phyloP scores from a whole-genome alignment of 2,888 invertebrate genomes.

The Leptinotarsa tumamoca region DNA sequence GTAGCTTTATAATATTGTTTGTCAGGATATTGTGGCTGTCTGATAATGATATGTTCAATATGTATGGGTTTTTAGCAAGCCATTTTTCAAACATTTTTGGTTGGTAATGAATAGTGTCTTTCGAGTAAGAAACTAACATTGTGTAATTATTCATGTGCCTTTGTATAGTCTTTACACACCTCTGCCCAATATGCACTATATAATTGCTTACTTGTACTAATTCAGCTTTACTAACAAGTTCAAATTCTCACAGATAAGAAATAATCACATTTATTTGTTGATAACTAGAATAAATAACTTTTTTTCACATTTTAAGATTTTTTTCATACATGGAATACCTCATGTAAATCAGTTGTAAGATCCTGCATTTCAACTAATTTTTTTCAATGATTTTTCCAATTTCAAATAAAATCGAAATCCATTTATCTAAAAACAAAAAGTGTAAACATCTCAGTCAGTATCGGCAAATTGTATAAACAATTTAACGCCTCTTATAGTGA shows the following conservation, averaged over 20 bases:
- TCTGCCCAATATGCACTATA: neutral
- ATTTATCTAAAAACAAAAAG: neutral
- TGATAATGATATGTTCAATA: constrained; percentile 50
- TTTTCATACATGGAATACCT: too few species aligned
- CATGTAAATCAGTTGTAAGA: too few species aligned
- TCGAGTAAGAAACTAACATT: neutral
- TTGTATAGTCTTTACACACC: neutral
- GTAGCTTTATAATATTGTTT: constrained; percentile 1
- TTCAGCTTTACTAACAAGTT: constrained; percentile 13
- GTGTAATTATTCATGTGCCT: neutral
- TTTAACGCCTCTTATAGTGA: too few species aligned
- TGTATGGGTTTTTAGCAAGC: neutral
- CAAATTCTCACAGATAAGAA: neutral
- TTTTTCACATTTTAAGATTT: too few species aligned
- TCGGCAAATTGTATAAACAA: neutral
- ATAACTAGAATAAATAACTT: neutral
- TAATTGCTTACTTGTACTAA: constrained; percentile 5
- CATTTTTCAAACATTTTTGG: constrained; percentile 29
- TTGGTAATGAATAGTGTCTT: constrained; percentile 5
- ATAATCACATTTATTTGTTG: neutral
- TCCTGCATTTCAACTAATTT: too few species aligned
- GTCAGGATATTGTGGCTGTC: neutral
- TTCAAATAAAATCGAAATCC: neutral
- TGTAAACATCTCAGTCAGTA: neutral
- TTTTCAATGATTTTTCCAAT: neutral